Evolutionary conservation across 2,113 vertebrate genomes (phyloP), one percentile per base, ranked within the genome.

Genomic region (Chroicocephalus ridibundus): DNA sequence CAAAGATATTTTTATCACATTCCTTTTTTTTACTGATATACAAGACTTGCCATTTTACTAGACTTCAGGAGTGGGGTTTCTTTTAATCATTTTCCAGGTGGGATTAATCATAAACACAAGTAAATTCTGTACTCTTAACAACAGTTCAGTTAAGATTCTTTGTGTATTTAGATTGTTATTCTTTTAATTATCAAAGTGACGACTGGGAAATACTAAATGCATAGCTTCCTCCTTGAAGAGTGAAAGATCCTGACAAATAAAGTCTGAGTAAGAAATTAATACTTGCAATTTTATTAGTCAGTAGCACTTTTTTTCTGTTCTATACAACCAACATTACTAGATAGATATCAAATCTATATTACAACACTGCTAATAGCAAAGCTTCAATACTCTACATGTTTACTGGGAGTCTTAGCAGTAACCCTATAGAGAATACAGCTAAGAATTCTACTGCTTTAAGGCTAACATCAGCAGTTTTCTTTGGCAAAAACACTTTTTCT

Each of bases 381-480:
- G 27, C 10, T 25, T 70, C 14, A 58, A n/a, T 18, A 49, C 1
- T 36, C 22, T 60, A 44, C 19, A 70, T 15, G 29, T 47, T 82
- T 69, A 72, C 38, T 4, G 17, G 57, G 18, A 92, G 6, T 52
- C 46, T 81, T 15, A 60, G n/a, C 27, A 94, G 60, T 64, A 89
- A 93, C 19, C 27, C 51, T n/a, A 38, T 3, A 49, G 38, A 92
- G 76, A 91, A 87, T 49, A 74, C 27, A 82, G 15, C 40, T 18
- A 86, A 88, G 34, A 91, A 76, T 46, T 81, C 44, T 55, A 51
- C 36, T 80, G 32, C 29, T 96, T 81, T 81, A 94, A 82, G 61
- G 65, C 31, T 36, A 85, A 79, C 51, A 87, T 84, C 44, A 92
- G 89, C 70, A 95, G 26, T 86, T 94, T 96, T 80, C 68, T 79